phyloP scores from a whole-genome alignment of 2,113 vertebrate genomes.

The Clarias macrocephalus region DNA sequence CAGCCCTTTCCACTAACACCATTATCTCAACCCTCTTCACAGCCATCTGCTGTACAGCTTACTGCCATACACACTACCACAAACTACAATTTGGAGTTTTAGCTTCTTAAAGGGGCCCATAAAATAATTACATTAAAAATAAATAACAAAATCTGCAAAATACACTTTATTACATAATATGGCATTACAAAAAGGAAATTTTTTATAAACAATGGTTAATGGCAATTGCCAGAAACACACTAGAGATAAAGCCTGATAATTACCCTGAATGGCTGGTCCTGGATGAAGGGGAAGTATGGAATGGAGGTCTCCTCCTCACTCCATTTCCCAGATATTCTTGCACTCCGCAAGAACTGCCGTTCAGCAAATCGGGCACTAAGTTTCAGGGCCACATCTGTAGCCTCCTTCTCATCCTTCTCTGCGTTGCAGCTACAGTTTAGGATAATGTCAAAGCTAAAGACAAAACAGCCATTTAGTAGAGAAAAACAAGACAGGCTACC shows the following conservation, averaged over 20 bases:
- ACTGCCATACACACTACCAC: background rate
- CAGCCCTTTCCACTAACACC: constrained; percentile 32
- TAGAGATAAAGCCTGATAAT: constrained; percentile 51
- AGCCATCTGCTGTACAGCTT: constrained; percentile 19
- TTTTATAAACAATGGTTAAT: background rate
- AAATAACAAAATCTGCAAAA: background rate
- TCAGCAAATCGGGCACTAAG: constrained; percentile 89
- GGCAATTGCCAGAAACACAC: background rate
- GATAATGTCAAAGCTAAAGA: constrained; percentile 87
- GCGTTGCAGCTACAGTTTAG: constrained; percentile 86
- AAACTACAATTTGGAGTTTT: constrained; percentile 4
- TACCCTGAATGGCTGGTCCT: constrained; percentile 97
- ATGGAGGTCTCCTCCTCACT: constrained; percentile 88
- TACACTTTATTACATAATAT: background rate
- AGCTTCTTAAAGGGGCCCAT: background rate
- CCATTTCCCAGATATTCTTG: constrained; percentile 87
- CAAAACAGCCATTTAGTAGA: constrained; percentile 8
- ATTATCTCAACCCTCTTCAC: constrained; percentile 39
- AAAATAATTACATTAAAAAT: background rate
- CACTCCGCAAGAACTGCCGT: constrained; percentile 88
- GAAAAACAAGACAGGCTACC: background rate
- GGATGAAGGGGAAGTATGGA: constrained; percentile 95
- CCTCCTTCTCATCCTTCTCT: constrained; percentile 70
- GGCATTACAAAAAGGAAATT: background rate
- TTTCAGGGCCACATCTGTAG: constrained; percentile 89